phyloP scores from a whole-genome alignment of 2,797 vertebrate genomes.

The Champsocephalus esox region DNA sequence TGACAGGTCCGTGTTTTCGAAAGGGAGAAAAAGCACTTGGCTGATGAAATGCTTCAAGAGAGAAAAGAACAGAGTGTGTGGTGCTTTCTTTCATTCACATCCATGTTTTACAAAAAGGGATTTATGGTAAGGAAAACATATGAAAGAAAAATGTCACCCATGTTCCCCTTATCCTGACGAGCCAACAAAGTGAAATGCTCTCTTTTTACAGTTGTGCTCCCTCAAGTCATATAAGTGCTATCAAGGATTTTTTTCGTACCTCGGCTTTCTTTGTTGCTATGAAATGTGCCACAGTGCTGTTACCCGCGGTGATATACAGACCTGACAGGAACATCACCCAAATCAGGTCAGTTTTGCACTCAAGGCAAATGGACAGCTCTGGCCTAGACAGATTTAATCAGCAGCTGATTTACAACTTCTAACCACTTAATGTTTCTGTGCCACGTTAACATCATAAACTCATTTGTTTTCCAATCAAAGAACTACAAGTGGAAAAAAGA shows the following conservation, averaged over 20 bases:
- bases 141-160: constrained; percentile 33
- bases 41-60: constrained; percentile 61
- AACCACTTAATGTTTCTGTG: constrained; percentile 51
- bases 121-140: constrained; percentile 33
- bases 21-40: constrained; percentile 64
- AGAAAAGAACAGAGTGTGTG: constrained; percentile 38
- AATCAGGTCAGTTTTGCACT: constrained; percentile 73
- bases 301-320: constrained; percentile 53
- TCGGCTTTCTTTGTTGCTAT: constrained; percentile 48
- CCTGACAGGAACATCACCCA: constrained; percentile 69
- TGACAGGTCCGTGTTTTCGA: constrained; percentile 68
- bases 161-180: constrained; percentile 32
- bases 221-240: constrained; percentile 32
- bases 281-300: constrained; percentile 58
- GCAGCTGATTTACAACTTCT: constrained; percentile 70
- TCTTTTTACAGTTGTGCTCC: constrained; percentile 24
- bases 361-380: constrained; percentile 67
- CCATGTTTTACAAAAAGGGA: constrained; percentile 36
- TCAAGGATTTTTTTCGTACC: constrained; percentile 42
- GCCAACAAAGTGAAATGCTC: constrained; percentile 31
- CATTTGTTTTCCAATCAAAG: constrained; percentile 65
- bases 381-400: constrained; percentile 71
- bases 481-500: constrained; percentile 15
- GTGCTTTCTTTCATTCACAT: constrained; percentile 53
- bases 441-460: constrained; percentile 54